Conservation (phyloP, 30 jellyfish, hydroid and myxozoan genomes). For the Chironex yamaguchii region DNA sequence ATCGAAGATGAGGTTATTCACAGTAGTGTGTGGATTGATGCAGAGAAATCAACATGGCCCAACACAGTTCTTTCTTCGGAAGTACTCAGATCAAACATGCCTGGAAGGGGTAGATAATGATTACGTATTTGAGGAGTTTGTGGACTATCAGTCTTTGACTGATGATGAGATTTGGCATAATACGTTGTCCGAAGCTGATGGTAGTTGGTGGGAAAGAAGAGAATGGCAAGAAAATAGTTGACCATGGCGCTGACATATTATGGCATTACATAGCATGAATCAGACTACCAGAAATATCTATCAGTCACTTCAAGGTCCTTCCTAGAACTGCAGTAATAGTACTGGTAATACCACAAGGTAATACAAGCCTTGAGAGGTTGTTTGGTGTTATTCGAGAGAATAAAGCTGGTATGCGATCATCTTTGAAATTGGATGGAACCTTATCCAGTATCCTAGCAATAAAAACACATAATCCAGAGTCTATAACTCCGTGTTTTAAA, state of each 20-base stretch:
- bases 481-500: neutral
- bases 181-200: neutral
- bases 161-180: neutral
- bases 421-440: neutral
- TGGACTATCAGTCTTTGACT: constrained; percentile 45
- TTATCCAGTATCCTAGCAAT: neutral
- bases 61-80: constrained; percentile 48
- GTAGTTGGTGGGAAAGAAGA: neutral
- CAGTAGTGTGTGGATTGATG: constrained; percentile 67
- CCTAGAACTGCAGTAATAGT: neutral
- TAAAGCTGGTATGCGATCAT: neutral
- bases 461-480: neutral
- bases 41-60: constrained; percentile 25
- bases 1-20: constrained; percentile 13
- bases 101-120: constrained; percentile 41
- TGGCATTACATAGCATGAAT: neutral
- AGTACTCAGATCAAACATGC: constrained; percentile 1
- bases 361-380: neutral
- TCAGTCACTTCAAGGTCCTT: neutral
- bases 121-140: constrained; percentile 61
- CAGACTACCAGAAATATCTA: neutral
- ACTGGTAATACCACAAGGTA: neutral
- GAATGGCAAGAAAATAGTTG: neutral
- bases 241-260: neutral
- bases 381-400: neutral